These are phyloP conservation scores for Chunga burmeisteri DNA, from an alignment of 2,113 vertebrate genomes.

Conservation along the genomic window DNA sequence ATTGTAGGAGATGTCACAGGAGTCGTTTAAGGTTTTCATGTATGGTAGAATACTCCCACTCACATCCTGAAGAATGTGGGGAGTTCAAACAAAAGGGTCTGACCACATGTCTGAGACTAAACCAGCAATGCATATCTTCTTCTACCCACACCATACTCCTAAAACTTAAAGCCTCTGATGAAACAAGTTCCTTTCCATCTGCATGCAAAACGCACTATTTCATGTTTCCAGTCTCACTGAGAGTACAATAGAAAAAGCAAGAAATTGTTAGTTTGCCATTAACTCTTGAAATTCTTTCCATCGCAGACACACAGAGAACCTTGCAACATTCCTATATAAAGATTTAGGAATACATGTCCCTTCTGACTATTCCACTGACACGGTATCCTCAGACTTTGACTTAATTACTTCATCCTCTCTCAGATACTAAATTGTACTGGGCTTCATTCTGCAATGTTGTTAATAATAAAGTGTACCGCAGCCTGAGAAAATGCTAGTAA, in stretches of 20 bases:
- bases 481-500: not conserved
- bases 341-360: not conserved
- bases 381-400: not conserved
- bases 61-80: conserved; percentile 42
- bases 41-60: conserved; percentile 30
- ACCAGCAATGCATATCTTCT: not conserved
- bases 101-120: conserved; percentile 26
- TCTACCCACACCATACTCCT: not conserved
- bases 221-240: not conserved
- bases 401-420: not conserved
- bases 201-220: not conserved
- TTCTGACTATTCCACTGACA: not conserved
- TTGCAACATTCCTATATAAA: not conserved
- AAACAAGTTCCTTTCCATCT: not conserved
- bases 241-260: not conserved
- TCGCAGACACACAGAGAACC: not conserved
- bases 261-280: not conserved
- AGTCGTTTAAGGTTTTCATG: not conserved
- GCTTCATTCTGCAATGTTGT: rapidly evolving
- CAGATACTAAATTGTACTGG: not conserved
- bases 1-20: not conserved
- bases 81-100: conserved; percentile 40
- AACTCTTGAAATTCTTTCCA: not conserved
- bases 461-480: not conserved
- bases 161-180: not conserved